These are phyloP conservation scores for Habropoda laboriosa DNA, from an alignment of 1,140 invertebrate genomes.

Conservation along the genomic window DNA sequence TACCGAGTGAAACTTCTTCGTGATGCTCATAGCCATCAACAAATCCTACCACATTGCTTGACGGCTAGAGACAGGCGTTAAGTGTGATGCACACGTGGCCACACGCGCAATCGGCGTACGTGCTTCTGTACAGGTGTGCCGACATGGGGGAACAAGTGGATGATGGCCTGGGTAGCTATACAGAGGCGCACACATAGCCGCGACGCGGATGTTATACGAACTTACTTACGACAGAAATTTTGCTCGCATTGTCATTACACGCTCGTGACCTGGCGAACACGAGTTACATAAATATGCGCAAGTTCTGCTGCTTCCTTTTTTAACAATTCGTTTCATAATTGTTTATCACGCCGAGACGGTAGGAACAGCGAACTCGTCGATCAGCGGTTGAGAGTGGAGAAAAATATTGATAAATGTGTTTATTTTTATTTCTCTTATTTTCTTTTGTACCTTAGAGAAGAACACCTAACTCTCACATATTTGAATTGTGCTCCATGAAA, in stretches of 20 bases:
- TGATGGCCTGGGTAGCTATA: not conserved
- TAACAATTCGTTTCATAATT: constrained; percentile 76
- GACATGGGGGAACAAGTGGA: not conserved
- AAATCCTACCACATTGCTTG: constrained; percentile 6
- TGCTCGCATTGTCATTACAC: constrained; percentile 75
- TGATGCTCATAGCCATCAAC: not conserved
- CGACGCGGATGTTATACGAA: constrained; percentile 55
- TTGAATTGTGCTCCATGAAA: no score
- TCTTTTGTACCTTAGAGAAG: no score
- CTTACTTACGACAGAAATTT: constrained; percentile 70
- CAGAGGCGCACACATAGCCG: not conserved
- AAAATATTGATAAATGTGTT: no score
- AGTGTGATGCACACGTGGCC: constrained; percentile 46
- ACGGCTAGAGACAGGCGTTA: constrained; percentile 33
- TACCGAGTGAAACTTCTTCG: constrained; percentile 41
- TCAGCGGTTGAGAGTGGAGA: constrained; percentile 6
- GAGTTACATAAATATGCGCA: constrained; percentile 76
- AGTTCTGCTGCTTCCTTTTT: constrained; percentile 63
- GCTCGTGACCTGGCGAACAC: constrained; percentile 63
- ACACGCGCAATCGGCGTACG: constrained; percentile 11
- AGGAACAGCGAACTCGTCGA: not conserved
- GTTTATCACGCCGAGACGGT: constrained; percentile 63
- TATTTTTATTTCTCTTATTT: no score
- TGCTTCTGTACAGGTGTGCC: constrained; percentile 20
- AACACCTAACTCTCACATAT: no score